Base-by-base conservation (phyloP, 2,113 vertebrate genomes). In the Phrynosoma blainvillii region DNA sequence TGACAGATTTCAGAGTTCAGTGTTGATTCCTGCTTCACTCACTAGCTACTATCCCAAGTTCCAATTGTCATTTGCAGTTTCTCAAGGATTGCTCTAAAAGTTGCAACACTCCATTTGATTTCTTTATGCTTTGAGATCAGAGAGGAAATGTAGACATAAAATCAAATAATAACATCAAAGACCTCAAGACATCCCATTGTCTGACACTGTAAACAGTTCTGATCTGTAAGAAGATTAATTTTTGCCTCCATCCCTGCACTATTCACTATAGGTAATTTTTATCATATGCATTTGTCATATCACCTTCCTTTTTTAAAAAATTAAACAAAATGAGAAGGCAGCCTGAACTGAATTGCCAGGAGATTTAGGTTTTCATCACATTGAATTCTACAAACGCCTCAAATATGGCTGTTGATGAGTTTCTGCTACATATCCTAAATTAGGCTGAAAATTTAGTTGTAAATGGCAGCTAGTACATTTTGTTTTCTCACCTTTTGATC, bases 11-110 rank as follows among this genome's bases (percentile, higher is more conserved):
- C 16, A 52, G 52, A 88, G 40, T 59, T 75, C 70, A 18, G 20
- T 21, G n/a, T 0, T 2, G 5, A n/a, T n/a, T n/a, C n/a, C n/a
- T n/a, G n/a, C 47, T 21, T 6, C 3, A 40, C 12, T 5, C n/a
- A 16, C 47, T 79, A 52, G 47, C 27, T 85, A 74, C 62, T 20
- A n/a, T 30, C 5, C 25, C 32, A 3, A 1, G 21, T 27, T 25
- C 70, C 21, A 70, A 23, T 20, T 36, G 16, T 27, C 25, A 18
- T 2, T 36, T 73, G 7, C 9, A 40, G 25, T 62, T 47, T 66
- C 32, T 65, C 56, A 47, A 77, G 56, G 5, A 20, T 70, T 76
- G 32, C 13, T 40, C 40, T 65, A 21, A 32, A 62, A 76, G 36
- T 36, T 36, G n/a, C 54, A 36, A 36, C 32, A 25, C 5, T 40